Evolutionary conservation across 2,797 vertebrate species (phyloP).

Genomic region (Myotis pilosus): DNA sequence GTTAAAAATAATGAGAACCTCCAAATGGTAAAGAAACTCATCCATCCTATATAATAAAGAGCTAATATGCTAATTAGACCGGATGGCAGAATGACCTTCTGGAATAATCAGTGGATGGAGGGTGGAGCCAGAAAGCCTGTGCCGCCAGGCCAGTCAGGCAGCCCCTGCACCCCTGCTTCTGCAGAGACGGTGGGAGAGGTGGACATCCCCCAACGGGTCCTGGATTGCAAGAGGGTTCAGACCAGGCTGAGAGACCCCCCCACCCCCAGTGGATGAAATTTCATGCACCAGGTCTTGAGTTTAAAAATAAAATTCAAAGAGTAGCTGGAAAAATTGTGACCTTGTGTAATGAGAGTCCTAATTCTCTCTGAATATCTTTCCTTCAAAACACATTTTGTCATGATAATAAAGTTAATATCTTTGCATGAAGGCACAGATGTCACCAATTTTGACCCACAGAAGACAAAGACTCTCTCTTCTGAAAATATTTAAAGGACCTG

Average conservation of each 20-base stretch:
- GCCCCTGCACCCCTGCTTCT: too few relatives aligned
- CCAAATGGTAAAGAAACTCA: slow-evolving; percentile 33
- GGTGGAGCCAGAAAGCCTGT: too few relatives aligned
- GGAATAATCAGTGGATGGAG: too few relatives aligned
- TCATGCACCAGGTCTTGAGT: too few relatives aligned
- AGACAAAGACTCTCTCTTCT: neutral
- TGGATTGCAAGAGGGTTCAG: too few relatives aligned
- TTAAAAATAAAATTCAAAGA: slow-evolving; percentile 50
- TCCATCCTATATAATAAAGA: neutral
- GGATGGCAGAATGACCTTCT: too few relatives aligned
- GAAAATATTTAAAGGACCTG: neutral
- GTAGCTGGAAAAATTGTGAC: slow-evolving; percentile 41
- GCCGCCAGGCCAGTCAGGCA: too few relatives aligned
- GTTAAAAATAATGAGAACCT: neutral
- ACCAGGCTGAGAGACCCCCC: too few relatives aligned
- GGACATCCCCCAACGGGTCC: too few relatives aligned
- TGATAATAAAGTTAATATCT: slow-evolving; percentile 76
- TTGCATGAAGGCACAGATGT: neutral
- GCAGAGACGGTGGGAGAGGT: too few relatives aligned
- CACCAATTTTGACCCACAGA: neutral
- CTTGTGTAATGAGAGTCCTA: slow-evolving; percentile 28
- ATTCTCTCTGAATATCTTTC: slow-evolving; percentile 22
- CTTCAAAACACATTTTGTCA: slow-evolving; percentile 62
- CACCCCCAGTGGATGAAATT: too few relatives aligned
- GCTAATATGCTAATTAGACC: too few relatives aligned